phyloP scores from a whole-genome alignment of 1,140 invertebrate genomes.

The Drosophila takahashii region DNA sequence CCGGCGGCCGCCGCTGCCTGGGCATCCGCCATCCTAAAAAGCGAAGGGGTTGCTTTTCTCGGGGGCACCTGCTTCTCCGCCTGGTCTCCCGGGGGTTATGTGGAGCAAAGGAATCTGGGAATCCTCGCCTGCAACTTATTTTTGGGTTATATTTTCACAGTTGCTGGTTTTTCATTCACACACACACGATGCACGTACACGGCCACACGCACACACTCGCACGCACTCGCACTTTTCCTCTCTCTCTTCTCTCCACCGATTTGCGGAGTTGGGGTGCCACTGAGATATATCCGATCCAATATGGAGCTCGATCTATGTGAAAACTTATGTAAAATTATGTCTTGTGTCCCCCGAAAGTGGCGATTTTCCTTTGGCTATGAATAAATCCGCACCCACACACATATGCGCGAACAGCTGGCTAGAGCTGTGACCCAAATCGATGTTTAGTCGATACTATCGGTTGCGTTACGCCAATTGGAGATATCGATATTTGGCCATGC shows the following conservation, averaged over 20 bases:
- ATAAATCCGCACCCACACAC: conserved; percentile 59
- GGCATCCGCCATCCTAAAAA: conserved; percentile 60
- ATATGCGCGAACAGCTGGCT: conserved; percentile 56
- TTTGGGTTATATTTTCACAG: conserved; percentile 81
- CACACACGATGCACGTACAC: conserved; percentile 51
- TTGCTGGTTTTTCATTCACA: conserved; percentile 77
- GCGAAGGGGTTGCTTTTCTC: conserved; percentile 1
- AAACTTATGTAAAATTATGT: conserved; percentile 54
- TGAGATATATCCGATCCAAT: conserved; percentile 19
- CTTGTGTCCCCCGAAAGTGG: conserved; percentile 33
- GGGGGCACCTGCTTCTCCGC: background rate
- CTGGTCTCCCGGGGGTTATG: background rate
- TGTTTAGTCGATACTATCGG: background rate
- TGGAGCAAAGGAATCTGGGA: conserved; percentile 7
- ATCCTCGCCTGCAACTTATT: conserved; percentile 51
- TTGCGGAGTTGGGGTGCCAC: conserved; percentile 5
- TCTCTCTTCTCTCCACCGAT: conserved; percentile 28
- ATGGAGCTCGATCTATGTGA: conserved; percentile 11
- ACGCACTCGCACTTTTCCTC: conserved; percentile 14
- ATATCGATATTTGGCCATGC: too few relatives aligned
- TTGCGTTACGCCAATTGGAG: too few relatives aligned
- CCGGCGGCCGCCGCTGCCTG: conserved; percentile 46
- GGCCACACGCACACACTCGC: conserved; percentile 27
- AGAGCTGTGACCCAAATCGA: background rate
- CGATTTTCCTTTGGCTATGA: conserved; percentile 59